Conservation (phyloP, 2,113 vertebrate genomes). For the Daboia siamensis region DNA sequence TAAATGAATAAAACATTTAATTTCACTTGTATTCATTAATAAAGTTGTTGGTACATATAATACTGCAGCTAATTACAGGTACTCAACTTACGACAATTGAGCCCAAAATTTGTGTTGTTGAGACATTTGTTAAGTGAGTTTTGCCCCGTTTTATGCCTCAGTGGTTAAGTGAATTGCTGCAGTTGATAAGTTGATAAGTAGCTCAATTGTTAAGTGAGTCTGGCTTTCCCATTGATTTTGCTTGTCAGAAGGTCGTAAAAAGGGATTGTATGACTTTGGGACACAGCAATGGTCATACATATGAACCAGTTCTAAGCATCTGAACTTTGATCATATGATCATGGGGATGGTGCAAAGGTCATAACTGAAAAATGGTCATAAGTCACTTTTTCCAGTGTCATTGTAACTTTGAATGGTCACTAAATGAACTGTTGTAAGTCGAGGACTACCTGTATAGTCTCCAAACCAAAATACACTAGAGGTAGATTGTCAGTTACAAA, state of each 20-base stretch:
- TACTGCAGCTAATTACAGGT: neutral
- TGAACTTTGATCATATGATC: neutral
- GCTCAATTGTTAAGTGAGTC: neutral
- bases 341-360: neutral
- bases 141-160: neutral
- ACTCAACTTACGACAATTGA: neutral
- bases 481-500: neutral
- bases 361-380: neutral
- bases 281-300: neutral
- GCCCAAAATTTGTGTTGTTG: neutral
- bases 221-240: neutral
- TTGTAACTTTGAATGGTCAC: neutral
- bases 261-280: neutral
- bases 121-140: neutral
- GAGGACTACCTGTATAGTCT: neutral
- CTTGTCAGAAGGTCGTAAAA: neutral
- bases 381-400: neutral
- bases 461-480: neutral
- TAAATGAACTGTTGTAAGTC: neutral
- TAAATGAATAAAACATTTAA: neutral
- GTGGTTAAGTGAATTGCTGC: neutral
- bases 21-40: neutral
- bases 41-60: neutral
- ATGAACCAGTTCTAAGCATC: neutral
- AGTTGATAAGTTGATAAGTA: neutral